Base-by-base conservation (phyloP, 2,888 invertebrate species). In the Argyresthia goedartella region DNA sequence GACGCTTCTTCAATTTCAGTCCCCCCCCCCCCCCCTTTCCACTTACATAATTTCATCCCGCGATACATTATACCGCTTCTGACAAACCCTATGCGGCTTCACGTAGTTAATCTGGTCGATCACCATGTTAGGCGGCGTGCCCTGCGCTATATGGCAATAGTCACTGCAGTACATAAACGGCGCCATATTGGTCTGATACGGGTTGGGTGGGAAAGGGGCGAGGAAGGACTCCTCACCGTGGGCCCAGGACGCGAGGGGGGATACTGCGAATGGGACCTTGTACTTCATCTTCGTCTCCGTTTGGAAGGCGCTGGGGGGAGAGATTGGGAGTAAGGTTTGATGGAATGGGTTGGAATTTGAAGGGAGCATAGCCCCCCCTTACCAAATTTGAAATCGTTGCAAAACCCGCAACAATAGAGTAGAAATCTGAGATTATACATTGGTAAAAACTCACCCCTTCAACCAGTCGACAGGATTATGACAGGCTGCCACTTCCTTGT, bases 151-250 rank as follows among this genome's bases (percentile, higher is more conserved):
- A 50, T 84, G 85, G 51, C 85, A 85, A 45, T 85, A 85, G 55
- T 86, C 86, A 52, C 79, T 81, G 59, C 86, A 85, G 62, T 86
- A 86, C 85, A 85, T 86, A 57, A 81, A 82, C 0, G 86, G 86
- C 0, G 84, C 79, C 1, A 78, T 76, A 60, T 78, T 81, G 1
- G 84, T 81, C 62, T 85, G 86, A 60, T 64, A 84, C 0, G 84
- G 82, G 55, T 81, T 85, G 0, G 86, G 85, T 0, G 76, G 74
- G 62, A 69, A 81, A 0, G 82, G 82, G 0, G 82, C 71, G 49
- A 81, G 57, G 55, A 81, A 73, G 54, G 79, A 82, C 1, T 54
- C 50, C 57, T 82, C 85, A 0, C 79, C 81, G 49, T 79, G 73
- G n/a, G 57, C 55, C 78, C 80, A 82, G 0, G 77, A 71, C 0